These are phyloP conservation scores for Ornithorhynchus anatinus DNA, from an alignment of 2,113 vertebrate genomes.

Conservation along the genomic window DNA sequence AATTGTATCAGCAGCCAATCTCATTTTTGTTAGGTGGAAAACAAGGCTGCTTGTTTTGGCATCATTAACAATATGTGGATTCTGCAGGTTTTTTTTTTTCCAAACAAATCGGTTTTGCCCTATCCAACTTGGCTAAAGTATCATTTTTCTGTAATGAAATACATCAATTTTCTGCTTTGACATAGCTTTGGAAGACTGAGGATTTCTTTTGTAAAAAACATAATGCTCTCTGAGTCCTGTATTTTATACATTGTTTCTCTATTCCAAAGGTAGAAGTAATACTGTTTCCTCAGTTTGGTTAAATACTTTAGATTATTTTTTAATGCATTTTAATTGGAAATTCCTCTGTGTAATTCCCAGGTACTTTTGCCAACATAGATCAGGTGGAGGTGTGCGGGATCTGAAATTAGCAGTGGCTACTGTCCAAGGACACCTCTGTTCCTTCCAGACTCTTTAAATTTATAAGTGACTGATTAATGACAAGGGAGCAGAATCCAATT, in stretches of 20 bases:
- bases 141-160: not conserved
- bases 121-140: no score
- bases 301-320: not conserved
- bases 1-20: no score
- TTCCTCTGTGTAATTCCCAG: not conserved
- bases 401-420: not conserved
- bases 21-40: no score
- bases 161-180: not conserved
- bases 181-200: not conserved
- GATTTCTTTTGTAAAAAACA: not conserved
- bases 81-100: no score
- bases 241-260: not conserved
- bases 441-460: not conserved
- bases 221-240: not conserved
- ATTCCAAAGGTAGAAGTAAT: not conserved
- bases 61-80: no score
- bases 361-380: not conserved
- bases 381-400: not conserved
- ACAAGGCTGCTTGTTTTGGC: no score
- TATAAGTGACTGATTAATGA: not conserved
- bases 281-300: not conserved
- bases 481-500: not conserved
- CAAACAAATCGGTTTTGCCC: no score
- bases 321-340: slow-evolving; percentile 12
- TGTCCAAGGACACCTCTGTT: not conserved